Evolutionary conservation across 2,888 invertebrate species (phyloP).

Genomic region (Calameuta pallipes): DNA sequence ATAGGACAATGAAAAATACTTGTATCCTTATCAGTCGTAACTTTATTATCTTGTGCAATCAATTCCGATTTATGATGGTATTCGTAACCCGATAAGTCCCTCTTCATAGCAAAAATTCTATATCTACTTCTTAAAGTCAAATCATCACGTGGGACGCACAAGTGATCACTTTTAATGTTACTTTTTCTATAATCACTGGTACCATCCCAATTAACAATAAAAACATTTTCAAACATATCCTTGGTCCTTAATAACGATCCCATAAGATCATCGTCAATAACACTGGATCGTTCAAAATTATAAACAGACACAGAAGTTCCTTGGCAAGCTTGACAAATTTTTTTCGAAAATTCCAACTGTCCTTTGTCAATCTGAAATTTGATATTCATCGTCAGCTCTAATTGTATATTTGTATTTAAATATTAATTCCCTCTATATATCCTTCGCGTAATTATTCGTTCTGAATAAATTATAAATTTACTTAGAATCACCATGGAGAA

Average conservation of each 20-base stretch:
- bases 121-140: conserved; percentile 13
- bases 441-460: background rate
- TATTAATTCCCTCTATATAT: conserved; percentile 1
- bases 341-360: conserved; percentile 15
- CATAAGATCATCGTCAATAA: background rate
- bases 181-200: conserved; percentile 29
- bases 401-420: background rate
- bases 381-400: background rate
- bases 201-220: conserved; percentile 40
- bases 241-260: conserved; percentile 19
- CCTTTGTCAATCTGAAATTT: conserved; percentile 18
- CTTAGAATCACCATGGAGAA: background rate
- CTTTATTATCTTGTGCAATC: conserved; percentile 24
- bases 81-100: conserved; percentile 51
- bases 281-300: conserved; percentile 15
- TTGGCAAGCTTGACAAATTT: background rate
- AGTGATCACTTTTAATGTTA: background rate
- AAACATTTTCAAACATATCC: conserved; percentile 40
- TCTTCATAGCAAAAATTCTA: conserved; percentile 52
- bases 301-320: conserved; percentile 20
- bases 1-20: conserved; percentile 35
- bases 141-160: background rate
- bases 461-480: background rate
- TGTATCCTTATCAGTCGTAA: conserved; percentile 28
- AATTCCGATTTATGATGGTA: conserved; percentile 47